These are phyloP conservation scores for Eupithecia tripunctaria DNA, from an alignment of 2,888 invertebrate genomes.

Conservation along the genomic window DNA sequence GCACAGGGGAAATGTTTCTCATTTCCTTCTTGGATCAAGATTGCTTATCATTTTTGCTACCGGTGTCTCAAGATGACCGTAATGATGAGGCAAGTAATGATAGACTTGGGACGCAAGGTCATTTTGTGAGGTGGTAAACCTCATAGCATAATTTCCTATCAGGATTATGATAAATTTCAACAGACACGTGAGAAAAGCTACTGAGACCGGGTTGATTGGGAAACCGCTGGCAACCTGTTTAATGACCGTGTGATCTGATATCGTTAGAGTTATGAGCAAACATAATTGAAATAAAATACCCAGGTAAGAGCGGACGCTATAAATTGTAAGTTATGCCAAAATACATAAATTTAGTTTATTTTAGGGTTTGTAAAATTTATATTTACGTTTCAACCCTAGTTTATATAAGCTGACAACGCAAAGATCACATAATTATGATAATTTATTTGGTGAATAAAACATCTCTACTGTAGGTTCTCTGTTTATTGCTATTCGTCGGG, in stretches of 20 bases:
- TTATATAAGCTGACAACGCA: slow-evolving; percentile 11
- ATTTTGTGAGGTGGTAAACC: slow-evolving; percentile 21
- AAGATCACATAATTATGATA: slow-evolving; percentile 25
- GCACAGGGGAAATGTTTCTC: slow-evolving; percentile 60
- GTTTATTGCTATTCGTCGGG: neutral
- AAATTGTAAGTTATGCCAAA: slow-evolving; percentile 23
- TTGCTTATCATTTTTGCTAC: slow-evolving; percentile 55
- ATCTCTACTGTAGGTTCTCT: neutral
- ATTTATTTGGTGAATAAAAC: slow-evolving; percentile 11
- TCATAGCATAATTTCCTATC: neutral
- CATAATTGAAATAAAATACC: slow-evolving; percentile 31
- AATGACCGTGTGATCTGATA: slow-evolving; percentile 31
- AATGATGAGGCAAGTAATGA: slow-evolving; percentile 44
- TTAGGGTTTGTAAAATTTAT: slow-evolving; percentile 8
- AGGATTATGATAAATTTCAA: slow-evolving; percentile 12
- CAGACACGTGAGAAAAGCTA: slow-evolving; percentile 13
- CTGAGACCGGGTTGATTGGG: slow-evolving; percentile 11
- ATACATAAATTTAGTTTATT: slow-evolving; percentile 23
- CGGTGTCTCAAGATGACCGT: slow-evolving; percentile 47
- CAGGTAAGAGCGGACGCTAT: slow-evolving; percentile 29
- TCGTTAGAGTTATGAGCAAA: slow-evolving; percentile 21
- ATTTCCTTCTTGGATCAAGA: slow-evolving; percentile 65
- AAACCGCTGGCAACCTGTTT: slow-evolving; percentile 14
- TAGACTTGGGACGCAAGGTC: slow-evolving; percentile 34
- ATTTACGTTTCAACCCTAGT: slow-evolving; percentile 26